phyloP scores from a whole-genome alignment of 2,113 vertebrate species.

The Ondatra zibethicus region DNA sequence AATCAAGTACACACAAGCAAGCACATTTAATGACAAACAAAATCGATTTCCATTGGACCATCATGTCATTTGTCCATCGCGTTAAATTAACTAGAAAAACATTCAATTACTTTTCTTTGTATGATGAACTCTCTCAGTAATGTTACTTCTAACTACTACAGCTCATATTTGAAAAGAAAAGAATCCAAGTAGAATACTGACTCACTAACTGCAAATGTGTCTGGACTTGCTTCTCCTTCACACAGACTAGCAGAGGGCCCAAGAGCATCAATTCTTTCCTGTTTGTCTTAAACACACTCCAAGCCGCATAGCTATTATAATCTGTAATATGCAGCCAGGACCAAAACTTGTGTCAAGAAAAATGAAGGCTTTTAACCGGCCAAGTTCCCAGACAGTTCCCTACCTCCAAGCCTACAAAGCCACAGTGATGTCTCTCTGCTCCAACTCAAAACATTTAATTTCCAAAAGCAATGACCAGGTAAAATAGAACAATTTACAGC shows the following conservation, averaged over 20 bases:
- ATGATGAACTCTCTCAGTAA: neutral
- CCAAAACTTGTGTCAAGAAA: slow-evolving; percentile 67
- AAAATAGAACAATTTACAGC: neutral
- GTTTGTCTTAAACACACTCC: neutral
- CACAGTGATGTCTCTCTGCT: slow-evolving; percentile 45
- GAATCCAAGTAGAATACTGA: neutral
- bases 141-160: neutral
- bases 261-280: slow-evolving; percentile 31
- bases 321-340: neutral
- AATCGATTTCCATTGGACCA: neutral
- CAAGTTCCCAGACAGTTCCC: neutral
- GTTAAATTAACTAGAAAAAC: slow-evolving; percentile 5
- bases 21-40: slow-evolving; percentile 35
- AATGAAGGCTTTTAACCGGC: slow-evolving; percentile 56
- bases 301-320: slow-evolving; percentile 30
- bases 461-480: neutral
- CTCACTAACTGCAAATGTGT: slow-evolving; percentile 27
- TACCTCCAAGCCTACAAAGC: slow-evolving; percentile 41
- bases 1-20: neutral
- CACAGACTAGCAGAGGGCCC: neutral
- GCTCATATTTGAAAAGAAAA: slow-evolving; percentile 27
- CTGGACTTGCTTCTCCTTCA: slow-evolving; percentile 47
- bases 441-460: slow-evolving; percentile 22
- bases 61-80: neutral
- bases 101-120: neutral